Base-by-base conservation (phyloP, 2,888 invertebrate genomes). In the Drosophila mayaguana region DNA sequence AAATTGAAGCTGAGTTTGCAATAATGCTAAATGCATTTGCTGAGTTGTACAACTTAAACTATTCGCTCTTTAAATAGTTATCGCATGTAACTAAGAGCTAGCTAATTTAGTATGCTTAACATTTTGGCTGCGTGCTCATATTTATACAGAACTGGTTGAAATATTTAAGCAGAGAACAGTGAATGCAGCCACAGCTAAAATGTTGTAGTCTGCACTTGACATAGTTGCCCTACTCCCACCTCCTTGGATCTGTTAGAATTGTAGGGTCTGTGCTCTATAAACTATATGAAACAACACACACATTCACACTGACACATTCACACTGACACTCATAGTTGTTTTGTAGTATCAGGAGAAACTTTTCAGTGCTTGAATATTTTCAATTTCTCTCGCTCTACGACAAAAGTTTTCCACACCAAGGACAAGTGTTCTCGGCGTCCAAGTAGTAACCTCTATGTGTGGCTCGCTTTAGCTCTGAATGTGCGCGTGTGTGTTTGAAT, bases 371-470 rank as follows among this genome's bases (percentile, higher is more conserved):
- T 86, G 81, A 77, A 88, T 84, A 88, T 88, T 88, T 88, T 86
- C 83, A 88, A 88, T 83, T 84, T 86, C 71, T 25, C 38, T 66
- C 45, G 73, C 66, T 54, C 54, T 70, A 80, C 62, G 66, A 88
- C 78, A 88, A 85, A 83, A 83, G 80, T 88, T 88, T 79, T 75
- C 59, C 79, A 84, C 87, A 69, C 81, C 88, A 84, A 84, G 84
- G 84, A 86, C 84, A 84, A 88, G 84, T 70, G 72, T 71, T 42
- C 70, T 71, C 36, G 60, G 59, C 46, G 70, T 11, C 54, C 74
- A 72, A 72, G 71, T 71, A 61, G 56, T 56, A 72, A 57, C 56
- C 34, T 55, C 63, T 56, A 38, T 50, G 63, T 54, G 22, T 53
- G 32, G 40, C n/a, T 69, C 20, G 42, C 53, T 50, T 18, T 63